Evolutionary conservation across 2,888 invertebrate genomes (phyloP).

Genomic region (Tricholauxania praeusta): DNA sequence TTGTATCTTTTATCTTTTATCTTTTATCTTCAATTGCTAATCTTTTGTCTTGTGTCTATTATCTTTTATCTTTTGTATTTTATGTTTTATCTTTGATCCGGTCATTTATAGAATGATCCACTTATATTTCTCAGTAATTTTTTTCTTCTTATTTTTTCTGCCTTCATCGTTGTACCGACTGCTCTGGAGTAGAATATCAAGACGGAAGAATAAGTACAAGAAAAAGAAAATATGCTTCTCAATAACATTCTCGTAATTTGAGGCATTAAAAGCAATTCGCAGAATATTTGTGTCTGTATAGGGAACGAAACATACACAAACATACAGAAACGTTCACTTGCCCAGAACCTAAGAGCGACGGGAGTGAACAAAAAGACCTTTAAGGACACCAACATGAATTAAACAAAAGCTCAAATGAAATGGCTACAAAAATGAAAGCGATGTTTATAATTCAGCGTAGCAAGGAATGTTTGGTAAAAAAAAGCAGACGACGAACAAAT

Average conservation of each 20-base stretch:
- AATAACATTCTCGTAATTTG: constrained; percentile 19
- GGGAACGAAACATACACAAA: background rate
- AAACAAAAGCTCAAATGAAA: constrained; percentile 25
- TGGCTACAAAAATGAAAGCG: constrained; percentile 16
- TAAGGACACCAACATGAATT: constrained; percentile 17
- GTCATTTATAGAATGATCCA: no score
- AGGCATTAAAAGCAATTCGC: constrained; percentile 4
- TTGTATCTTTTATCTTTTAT: no score
- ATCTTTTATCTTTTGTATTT: no score
- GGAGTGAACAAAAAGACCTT: background rate
- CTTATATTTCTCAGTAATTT: no score
- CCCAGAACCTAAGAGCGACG: background rate
- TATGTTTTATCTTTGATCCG: no score
- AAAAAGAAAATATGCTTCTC: constrained; percentile 5
- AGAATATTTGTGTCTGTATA: constrained; percentile 2
- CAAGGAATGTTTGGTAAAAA: background rate
- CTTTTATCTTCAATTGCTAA: no score
- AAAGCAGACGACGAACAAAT: background rate
- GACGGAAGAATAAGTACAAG: background rate
- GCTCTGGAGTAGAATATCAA: background rate
- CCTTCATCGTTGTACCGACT: no score
- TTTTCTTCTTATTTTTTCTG: no score
- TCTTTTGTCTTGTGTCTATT: no score
- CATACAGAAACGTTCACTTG: background rate
- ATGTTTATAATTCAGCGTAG: constrained; percentile 6